Base-by-base conservation (phyloP, 2,888 invertebrate genomes). In the Clepsis dumicolana region DNA sequence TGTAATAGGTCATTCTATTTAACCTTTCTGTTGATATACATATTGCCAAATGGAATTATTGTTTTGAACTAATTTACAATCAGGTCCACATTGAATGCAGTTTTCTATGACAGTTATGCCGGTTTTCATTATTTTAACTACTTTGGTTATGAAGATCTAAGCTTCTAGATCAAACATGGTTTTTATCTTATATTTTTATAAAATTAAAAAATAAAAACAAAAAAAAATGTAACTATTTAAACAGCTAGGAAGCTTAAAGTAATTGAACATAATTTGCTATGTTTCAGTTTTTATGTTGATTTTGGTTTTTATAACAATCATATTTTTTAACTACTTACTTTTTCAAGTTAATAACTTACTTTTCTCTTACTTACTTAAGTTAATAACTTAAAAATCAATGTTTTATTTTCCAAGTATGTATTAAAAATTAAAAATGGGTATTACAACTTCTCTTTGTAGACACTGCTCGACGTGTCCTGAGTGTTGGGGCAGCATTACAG, bases 401-500 rank as follows among this genome's bases (percentile, higher is more conserved):
- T n/a, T n/a, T n/a, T n/a, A n/a, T n/a, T n/a, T n/a, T n/a, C n/a
- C n/a, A n/a, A n/a, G n/a, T n/a, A n/a, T n/a, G n/a, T n/a, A n/a
- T n/a, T n/a, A n/a, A n/a, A n/a, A n/a, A n/a, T n/a, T n/a, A n/a
- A n/a, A n/a, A n/a, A n/a, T 24, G n/a, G 1, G 1, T 32, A 8
- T 4, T 50, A 21, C 7, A 32, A 53, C 44, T 63, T 68, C 41
- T 57, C 10, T n/a, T 71, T 78, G 1, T 76, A 95, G 94, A 91
- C 73, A 88, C 88, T 8, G 89, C 94, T 8, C 80, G 90, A 10
- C 86, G 95, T 50, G 91, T 94, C 4, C 87, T 95, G 24, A 94
- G 94, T 69, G 84, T 94, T 0, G 94, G 94, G 25, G 89, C 89
- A 54, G 90, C 93, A 4, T 80, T 94, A 48, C 93, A 94, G 59